Conservation (phyloP, 2,113 vertebrate species). For the Cygnus atratus region DNA sequence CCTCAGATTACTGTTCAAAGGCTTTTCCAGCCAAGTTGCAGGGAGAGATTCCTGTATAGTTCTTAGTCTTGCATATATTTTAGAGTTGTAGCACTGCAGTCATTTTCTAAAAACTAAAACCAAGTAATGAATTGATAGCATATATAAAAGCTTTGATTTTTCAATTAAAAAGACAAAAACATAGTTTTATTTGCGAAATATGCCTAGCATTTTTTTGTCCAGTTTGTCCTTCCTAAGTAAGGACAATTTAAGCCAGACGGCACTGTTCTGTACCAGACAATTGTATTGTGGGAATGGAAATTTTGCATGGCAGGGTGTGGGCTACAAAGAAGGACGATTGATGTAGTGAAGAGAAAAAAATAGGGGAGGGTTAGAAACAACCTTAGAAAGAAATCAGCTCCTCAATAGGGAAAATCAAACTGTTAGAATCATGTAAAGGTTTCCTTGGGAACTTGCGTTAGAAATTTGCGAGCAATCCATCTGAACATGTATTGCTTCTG, state of each 20-base stretch:
- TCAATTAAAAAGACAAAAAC: neutral
- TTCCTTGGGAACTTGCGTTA: neutral
- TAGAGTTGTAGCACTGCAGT: neutral
- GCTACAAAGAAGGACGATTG: neutral
- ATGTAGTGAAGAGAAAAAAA: neutral
- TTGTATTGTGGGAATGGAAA: neutral
- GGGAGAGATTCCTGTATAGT: neutral
- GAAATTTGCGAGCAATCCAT: neutral
- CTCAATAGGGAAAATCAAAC: neutral
- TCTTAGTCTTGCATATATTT: neutral
- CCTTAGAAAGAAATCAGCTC: neutral
- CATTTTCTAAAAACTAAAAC: neutral
- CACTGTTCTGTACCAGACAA: neutral
- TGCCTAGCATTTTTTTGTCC: neutral
- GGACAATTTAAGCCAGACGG: fast-evolving
- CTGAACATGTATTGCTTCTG: neutral
- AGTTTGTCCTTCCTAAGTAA: neutral
- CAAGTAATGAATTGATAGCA: neutral
- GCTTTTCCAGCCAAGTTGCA: neutral
- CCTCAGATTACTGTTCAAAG: neutral
- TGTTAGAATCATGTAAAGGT: neutral
- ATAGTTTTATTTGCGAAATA: neutral
- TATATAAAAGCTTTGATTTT: neutral
- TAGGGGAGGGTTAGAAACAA: neutral
- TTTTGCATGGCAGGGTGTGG: neutral